Conservation (phyloP, 2,888 invertebrate genomes). For the Sipunculus nudus region DNA sequence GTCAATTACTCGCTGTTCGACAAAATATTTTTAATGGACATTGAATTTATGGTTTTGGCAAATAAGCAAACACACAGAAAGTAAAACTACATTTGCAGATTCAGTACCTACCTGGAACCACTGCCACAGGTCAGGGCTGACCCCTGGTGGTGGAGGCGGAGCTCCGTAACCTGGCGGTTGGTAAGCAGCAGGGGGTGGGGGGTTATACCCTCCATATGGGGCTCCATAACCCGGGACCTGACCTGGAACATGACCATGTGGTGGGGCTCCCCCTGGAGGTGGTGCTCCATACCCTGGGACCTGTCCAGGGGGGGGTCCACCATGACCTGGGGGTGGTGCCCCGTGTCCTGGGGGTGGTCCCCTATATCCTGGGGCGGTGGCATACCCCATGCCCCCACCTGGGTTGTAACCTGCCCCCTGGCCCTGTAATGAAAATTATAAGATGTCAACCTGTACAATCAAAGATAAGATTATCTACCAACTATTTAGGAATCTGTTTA, state of each 20-base stretch:
- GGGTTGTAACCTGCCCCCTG: no score
- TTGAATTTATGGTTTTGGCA: no score
- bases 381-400: constrained; percentile 6
- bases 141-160: constrained; percentile 51
- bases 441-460: background rate
- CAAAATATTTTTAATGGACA: no score
- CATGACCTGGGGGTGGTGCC: constrained; percentile 9
- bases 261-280: background rate
- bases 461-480: no score
- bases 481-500: no score
- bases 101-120: constrained; percentile 59
- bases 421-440: constrained; percentile 1
- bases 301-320: constrained; percentile 1
- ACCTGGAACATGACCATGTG: background rate
- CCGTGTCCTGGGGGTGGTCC: background rate
- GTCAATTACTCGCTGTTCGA: no score
- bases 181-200: background rate
- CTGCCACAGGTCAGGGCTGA: constrained; percentile 59
- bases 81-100: no score
- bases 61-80: no score
- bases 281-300: constrained; percentile 9
- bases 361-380: background rate
- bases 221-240: background rate
- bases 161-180: background rate
- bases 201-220: background rate